Percentiles rank a stretch among this genome's conserved stretches.
Evolutionary conservation across 2,888 invertebrate species (phyloP).

Genomic region (Zelleria hepariella): DNA sequence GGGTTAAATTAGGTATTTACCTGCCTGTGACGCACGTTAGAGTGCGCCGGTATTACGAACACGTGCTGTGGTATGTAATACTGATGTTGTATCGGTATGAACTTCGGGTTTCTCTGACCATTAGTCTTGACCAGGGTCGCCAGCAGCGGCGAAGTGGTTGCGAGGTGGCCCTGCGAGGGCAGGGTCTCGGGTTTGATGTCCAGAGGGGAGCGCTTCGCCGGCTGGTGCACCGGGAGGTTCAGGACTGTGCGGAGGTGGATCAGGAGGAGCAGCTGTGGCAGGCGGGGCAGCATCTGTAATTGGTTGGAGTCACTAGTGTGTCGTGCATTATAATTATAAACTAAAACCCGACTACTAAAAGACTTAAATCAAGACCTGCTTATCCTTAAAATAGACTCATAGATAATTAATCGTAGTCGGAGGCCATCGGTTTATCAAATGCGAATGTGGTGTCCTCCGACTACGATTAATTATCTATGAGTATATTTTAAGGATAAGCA

Average conservation of each 20-base stretch:
- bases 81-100: neutral
- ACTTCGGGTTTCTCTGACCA: neutral
- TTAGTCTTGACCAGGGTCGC: neutral
- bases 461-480: no score
- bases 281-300: neutral
- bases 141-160: neutral
- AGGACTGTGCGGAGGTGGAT: neutral
- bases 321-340: no score
- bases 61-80: neutral
- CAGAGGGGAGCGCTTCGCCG: neutral
- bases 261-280: neutral
- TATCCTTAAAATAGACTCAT: no score
- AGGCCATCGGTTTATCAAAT: no score
- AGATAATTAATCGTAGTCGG: no score
- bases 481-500: no score
- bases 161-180: neutral
- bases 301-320: neutral
- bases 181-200: neutral
- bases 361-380: no score
- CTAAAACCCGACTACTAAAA: no score
- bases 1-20: no score
- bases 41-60: neutral
- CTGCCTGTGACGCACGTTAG: slow-evolving; percentile 7
- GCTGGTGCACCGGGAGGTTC: neutral
- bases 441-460: no score